Conservation (phyloP, 2,113 vertebrate genomes). For the Canis aureus region DNA sequence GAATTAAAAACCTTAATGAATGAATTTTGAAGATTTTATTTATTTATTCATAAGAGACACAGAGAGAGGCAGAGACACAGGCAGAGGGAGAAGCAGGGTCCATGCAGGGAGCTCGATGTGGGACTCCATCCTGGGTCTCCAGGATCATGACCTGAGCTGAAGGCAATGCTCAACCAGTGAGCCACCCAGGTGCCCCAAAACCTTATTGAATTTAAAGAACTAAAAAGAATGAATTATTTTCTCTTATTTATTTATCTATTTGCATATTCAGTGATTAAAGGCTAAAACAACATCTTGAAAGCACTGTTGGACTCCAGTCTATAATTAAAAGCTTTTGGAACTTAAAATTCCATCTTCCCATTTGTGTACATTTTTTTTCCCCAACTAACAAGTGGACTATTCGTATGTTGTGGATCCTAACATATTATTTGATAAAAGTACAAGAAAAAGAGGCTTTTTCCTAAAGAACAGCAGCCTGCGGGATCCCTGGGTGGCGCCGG, state of each 20-base stretch:
- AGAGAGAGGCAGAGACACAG: too few species aligned
- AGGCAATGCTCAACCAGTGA: too few species aligned
- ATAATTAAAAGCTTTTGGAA: conserved; percentile 23
- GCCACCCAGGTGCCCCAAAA: too few species aligned
- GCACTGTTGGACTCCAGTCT: not conserved
- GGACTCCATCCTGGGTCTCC: too few species aligned
- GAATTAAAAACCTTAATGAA: not conserved
- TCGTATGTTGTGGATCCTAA: not conserved
- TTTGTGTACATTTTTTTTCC: not conserved
- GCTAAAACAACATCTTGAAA: not conserved
- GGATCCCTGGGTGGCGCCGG: too few species aligned
- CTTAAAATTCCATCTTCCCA: not conserved
- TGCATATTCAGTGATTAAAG: not conserved
- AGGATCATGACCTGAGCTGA: too few species aligned
- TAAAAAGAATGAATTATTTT: not conserved
- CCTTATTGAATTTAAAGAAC: too few species aligned
- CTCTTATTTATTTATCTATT: not conserved
- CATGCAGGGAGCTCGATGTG: too few species aligned
- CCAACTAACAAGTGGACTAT: not conserved
- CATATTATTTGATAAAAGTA: not conserved
- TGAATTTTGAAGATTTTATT: too few species aligned
- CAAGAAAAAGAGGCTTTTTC: not conserved
- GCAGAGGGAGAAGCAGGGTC: too few species aligned
- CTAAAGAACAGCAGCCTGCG: not conserved
- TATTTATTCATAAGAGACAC: too few species aligned